phyloP scores from a whole-genome alignment of 35 echinoderm and acorn worm genomes.

The Apostichopus japonicus region DNA sequence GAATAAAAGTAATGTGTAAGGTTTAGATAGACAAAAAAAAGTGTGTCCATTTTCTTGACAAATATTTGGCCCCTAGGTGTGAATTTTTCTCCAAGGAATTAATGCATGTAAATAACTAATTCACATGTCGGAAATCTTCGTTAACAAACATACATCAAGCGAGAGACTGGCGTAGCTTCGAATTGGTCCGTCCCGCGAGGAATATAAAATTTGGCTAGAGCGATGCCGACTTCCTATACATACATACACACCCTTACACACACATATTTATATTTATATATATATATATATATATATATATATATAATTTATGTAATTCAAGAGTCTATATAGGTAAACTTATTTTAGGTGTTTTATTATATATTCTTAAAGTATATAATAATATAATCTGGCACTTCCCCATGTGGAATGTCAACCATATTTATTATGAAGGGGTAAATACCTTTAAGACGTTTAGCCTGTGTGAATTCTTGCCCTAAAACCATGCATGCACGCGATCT shows the following conservation, averaged over 20 bases:
- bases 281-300: too few species aligned
- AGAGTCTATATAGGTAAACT: too few species aligned
- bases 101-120: constrained; percentile 24
- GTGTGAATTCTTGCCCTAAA: neutral
- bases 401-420: too few species aligned
- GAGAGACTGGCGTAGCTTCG: neutral
- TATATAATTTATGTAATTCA: too few species aligned
- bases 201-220: constrained; percentile 8
- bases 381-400: too few species aligned
- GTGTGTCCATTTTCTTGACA: neutral
- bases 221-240: neutral
- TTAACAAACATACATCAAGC: neutral
- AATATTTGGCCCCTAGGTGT: constrained; percentile 15
- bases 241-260: too few species aligned
- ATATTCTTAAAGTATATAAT: too few species aligned
- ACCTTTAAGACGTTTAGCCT: neutral
- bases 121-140: constrained; percentile 17
- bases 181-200: constrained; percentile 1
- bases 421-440: neutral
- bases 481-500: neutral
- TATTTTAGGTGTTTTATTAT: too few species aligned
- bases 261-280: too few species aligned
- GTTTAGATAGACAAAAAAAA: too few species aligned
- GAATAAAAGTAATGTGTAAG: too few species aligned
- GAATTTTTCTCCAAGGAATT: neutral